Evolutionary conservation across 2,113 vertebrate genomes (phyloP), one percentile per base, ranked within the genome.

Genomic region (Rhynchomys soricoides): DNA sequence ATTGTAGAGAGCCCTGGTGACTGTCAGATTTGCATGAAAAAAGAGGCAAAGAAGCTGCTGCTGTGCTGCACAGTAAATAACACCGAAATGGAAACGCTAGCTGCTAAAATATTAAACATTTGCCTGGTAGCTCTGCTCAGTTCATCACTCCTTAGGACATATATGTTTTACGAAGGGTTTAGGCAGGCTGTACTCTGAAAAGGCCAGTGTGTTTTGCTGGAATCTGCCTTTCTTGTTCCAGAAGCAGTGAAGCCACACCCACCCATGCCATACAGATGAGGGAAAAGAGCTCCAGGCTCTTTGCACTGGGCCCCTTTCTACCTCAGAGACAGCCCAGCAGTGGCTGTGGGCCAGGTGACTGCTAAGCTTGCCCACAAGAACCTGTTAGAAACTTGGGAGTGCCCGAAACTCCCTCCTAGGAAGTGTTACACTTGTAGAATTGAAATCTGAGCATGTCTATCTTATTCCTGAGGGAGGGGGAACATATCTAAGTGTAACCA

Each of bases 11-110:
- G 85, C 64, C 86, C 59, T 26, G 6, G 93, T 21, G 43, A 64
- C n/a, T 21, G 31, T 17, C n/a, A 17, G 24, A 90, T 91, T 81
- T 73, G 77, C 85, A 92, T 87, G 29, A 89, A 77, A 89, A 89
- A 89, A 29, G 71, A 64, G 17, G n/a, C 43, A 11, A 45, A 82
- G 90, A 71, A 86, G 66, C 31, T 57, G 34, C 29, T 15, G 77
- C 81, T 74, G 43, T 17, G 22, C 37, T 7, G 19, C 17, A 59
- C 66, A 11, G 12, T 34, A 81, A 79, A 26, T 59, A 48, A 68
- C 64, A 70, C 77, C 70, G 50, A n/a, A 40, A 34, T 24, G 66
- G 77, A 89, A 77, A 59, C 21, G 62, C 50, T 40, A 68, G 82
- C 79, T 50, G 40, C 73, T 79, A 13, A 45, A 90, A 64, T 19